phyloP scores from a whole-genome alignment of 2,888 invertebrate genomes.

The Caenorhabditis imperialis region DNA sequence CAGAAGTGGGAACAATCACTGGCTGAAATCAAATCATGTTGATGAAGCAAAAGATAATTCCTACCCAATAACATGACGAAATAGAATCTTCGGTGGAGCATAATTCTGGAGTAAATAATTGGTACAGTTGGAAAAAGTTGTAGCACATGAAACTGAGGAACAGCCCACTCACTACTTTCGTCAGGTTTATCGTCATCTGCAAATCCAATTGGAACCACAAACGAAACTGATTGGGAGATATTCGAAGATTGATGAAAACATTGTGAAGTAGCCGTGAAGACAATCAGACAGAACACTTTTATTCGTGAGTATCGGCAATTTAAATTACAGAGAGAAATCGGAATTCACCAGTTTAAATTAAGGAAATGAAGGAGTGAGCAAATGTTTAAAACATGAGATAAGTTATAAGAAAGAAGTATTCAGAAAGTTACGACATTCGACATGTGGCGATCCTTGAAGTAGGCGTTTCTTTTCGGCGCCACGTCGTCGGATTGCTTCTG shows the following conservation, averaged over 20 bases:
- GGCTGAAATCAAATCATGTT: constrained; percentile 52
- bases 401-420: too few relatives aligned
- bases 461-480: constrained; percentile 54
- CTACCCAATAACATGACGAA: constrained; percentile 17
- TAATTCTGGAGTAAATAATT: constrained; percentile 78
- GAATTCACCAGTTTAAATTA: too few relatives aligned
- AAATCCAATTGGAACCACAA: constrained; percentile 1
- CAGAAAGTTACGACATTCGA: constrained; percentile 46
- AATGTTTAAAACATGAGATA: too few relatives aligned
- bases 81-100: constrained; percentile 42
- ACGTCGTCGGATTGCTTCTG: constrained; percentile 24
- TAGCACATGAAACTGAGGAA: constrained; percentile 80
- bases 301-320: too few relatives aligned
- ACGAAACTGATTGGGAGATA: too few relatives aligned
- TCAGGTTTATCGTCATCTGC: constrained; percentile 58
- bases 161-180: constrained; percentile 76
- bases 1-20: constrained; percentile 38
- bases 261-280: too few relatives aligned
- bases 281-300: too few relatives aligned
- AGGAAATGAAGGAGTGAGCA: too few relatives aligned
- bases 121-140: constrained; percentile 80
- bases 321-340: too few relatives aligned
- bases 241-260: too few relatives aligned
- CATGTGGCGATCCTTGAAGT: constrained; percentile 60
- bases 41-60: not conserved